Conservation (phyloP, 1,140 invertebrate genomes). For the Agrypnia vestita region DNA sequence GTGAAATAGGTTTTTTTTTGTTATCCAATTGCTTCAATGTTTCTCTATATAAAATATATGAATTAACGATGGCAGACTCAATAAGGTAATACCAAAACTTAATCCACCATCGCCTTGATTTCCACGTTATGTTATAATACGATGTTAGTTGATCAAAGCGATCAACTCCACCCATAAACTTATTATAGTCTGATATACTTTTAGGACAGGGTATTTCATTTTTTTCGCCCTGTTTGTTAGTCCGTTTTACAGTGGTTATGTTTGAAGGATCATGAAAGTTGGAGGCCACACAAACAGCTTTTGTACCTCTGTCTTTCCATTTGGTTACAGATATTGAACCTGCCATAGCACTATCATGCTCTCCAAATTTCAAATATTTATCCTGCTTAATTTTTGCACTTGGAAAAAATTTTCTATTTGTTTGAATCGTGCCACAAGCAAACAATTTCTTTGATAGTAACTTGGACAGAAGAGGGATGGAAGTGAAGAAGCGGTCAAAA, state of each 20-base stretch:
- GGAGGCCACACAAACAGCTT: too few species aligned
- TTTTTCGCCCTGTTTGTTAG: too few species aligned
- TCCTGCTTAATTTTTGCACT: slow-evolving; percentile 26
- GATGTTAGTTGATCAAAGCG: not conserved
- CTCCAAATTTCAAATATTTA: slow-evolving; percentile 8
- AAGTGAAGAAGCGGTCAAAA: slow-evolving; percentile 17
- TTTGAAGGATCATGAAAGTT: too few species aligned
- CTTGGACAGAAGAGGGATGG: slow-evolving; percentile 8
- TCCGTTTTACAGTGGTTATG: too few species aligned
- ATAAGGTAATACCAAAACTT: too few species aligned
- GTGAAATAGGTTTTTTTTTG: not conserved
- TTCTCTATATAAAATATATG: not conserved
- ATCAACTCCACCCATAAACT: not conserved
- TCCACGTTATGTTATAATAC: too few species aligned
- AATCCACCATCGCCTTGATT: too few species aligned
- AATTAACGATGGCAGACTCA: not conserved
- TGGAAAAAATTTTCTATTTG: too few species aligned
- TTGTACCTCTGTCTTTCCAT: slow-evolving; percentile 5
- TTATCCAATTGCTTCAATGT: slow-evolving; percentile 6
- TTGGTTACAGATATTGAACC: slow-evolving; percentile 2
- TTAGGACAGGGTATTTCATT: too few species aligned
- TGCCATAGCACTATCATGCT: slow-evolving; percentile 26
- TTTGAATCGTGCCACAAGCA: slow-evolving; percentile 10
- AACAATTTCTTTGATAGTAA: slow-evolving; percentile 18
- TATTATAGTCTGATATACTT: slow-evolving; percentile 2